Conservation (phyloP, 2,888 invertebrate genomes). For the Amiota mariae region DNA sequence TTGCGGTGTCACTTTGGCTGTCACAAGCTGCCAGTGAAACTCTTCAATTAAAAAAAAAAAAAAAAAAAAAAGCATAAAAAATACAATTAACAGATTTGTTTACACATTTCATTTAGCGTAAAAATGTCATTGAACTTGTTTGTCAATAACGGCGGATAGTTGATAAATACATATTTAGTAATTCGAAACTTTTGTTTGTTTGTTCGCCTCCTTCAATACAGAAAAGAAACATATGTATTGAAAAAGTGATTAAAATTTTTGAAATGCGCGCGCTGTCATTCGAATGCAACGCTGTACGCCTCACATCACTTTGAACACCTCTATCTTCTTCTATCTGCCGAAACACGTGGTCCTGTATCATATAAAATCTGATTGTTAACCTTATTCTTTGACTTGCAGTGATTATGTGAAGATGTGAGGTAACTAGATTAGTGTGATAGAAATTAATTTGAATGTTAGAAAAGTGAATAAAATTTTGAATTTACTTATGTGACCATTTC, state of each 20-base stretch:
- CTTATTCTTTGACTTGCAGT: too few species aligned
- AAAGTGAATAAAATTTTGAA: too few species aligned
- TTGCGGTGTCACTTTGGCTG: background rate
- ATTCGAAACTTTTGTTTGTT: background rate
- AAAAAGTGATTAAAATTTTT: background rate
- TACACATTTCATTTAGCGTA: background rate
- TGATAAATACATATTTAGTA: constrained; percentile 6
- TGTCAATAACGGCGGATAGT: background rate
- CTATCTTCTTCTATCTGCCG: background rate
- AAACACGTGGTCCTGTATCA: background rate
- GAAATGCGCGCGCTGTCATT: background rate
- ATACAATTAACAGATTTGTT: background rate
- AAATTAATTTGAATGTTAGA: too few species aligned
- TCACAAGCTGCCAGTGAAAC: background rate
- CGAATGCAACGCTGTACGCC: constrained; percentile 5
- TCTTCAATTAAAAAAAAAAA: background rate
- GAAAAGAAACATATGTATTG: too few species aligned
- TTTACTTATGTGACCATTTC: background rate
- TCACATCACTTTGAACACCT: background rate
- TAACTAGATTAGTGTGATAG: too few species aligned
- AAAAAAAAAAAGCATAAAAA: constrained; percentile 3
- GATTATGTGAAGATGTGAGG: too few species aligned
- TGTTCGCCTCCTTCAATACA: background rate
- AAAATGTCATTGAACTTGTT: constrained; percentile 5
- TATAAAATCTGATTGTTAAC: background rate